These are phyloP conservation scores for Gastracanthus pulcherrimus DNA, from an alignment of 2,888 invertebrate species.

Conservation along the genomic window DNA sequence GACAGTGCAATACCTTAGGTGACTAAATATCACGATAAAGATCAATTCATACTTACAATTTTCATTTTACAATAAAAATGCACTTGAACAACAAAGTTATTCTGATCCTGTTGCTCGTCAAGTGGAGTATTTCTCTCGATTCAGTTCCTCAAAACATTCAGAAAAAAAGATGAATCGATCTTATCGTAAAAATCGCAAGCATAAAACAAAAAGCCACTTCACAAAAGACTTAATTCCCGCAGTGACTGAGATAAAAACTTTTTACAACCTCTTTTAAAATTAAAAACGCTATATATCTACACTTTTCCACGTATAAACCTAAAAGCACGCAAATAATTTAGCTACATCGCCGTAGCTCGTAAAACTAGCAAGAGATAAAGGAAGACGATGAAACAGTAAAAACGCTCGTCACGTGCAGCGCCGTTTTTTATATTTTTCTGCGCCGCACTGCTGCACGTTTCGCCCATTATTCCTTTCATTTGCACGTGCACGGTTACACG, in stretches of 20 bases:
- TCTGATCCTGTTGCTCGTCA: too few species aligned
- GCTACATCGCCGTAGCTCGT: neutral
- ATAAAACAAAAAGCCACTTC: too few species aligned
- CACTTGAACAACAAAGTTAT: too few species aligned
- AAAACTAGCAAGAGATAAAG: neutral
- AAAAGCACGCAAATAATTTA: neutral
- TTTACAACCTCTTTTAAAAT: conserved; percentile 7
- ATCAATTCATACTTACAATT: too few species aligned
- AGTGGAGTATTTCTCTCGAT: too few species aligned
- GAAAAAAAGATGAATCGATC: too few species aligned
- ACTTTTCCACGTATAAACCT: neutral
- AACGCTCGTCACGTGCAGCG: neutral
- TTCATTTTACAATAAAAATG: too few species aligned
- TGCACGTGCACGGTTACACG: neutral
- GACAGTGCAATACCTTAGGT: too few species aligned
- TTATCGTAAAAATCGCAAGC: too few species aligned
- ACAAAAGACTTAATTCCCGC: neutral
- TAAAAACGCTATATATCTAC: neutral
- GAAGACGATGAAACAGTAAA: neutral
- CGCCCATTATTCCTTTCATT: neutral
- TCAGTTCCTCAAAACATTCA: too few species aligned
- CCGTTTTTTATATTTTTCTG: neutral
- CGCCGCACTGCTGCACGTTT: neutral
- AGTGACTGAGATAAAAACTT: neutral
- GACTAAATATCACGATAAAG: too few species aligned